Evolutionary conservation across 2,113 vertebrate species (phyloP).

Genomic region (Penelope pileata): DNA sequence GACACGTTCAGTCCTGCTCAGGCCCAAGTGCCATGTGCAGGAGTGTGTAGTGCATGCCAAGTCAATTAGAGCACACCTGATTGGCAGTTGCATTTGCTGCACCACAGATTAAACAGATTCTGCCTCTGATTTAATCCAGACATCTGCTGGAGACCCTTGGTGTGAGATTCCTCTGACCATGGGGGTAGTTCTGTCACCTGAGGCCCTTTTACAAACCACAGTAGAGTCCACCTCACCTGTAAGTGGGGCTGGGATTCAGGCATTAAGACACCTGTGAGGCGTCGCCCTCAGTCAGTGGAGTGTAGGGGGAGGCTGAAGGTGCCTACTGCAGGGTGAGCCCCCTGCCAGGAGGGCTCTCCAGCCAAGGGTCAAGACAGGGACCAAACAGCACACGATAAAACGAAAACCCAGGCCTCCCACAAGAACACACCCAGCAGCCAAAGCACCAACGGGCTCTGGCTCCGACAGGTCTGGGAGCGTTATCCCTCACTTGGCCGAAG

Average conservation of each 20-base stretch:
- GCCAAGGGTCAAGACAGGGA: background rate
- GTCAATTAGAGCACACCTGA: background rate
- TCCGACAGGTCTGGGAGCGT: background rate
- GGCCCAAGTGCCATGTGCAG: background rate
- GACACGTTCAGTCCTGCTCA: fast-evolving
- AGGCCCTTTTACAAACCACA: background rate
- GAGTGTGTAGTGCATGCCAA: fast-evolving
- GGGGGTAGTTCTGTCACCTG: background rate
- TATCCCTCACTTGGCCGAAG: background rate
- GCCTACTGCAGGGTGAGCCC: background rate
- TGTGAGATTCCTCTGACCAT: background rate
- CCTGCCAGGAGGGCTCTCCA: background rate
- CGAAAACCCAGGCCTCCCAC: background rate
- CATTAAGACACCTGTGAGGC: background rate
- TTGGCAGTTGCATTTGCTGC: background rate
- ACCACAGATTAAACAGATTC: background rate
- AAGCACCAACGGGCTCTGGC: background rate
- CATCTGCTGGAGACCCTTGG: background rate
- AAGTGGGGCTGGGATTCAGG: background rate
- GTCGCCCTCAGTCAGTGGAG: background rate
- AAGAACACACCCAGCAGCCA: background rate
- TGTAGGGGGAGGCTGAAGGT: background rate
- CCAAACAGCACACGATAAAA: background rate
- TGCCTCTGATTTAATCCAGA: background rate
- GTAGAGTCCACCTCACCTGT: background rate